These are phyloP conservation scores for Spodoptera exigua DNA, from an alignment of 2,888 invertebrate species.

Conservation along the genomic window DNA sequence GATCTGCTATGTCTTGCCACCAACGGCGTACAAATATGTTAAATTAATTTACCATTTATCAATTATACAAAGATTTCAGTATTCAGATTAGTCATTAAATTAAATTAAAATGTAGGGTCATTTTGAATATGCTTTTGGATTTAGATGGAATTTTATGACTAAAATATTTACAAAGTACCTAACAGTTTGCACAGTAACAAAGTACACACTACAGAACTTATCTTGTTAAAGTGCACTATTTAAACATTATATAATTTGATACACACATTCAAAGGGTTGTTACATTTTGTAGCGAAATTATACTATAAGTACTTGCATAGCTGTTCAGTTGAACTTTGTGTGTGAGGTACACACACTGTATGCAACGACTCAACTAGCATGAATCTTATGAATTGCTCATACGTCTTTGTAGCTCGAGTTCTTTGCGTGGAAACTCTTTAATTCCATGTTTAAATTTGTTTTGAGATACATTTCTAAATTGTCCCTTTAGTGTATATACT, in stretches of 20 bases:
- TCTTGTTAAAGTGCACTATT: slow-evolving; percentile 27
- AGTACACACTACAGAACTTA: slow-evolving; percentile 5
- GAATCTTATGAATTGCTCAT: slow-evolving; percentile 38
- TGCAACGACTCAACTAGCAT: slow-evolving; percentile 21
- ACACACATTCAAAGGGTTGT: no score
- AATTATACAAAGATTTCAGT: no score
- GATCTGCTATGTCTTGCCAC: no score
- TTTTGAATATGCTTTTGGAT: no score
- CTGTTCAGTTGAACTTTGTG: slow-evolving; percentile 25
- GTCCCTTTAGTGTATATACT: not conserved
- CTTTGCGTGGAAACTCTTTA: slow-evolving; percentile 26
- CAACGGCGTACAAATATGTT: no score
- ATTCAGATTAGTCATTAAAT: no score
- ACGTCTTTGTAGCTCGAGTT: slow-evolving; percentile 20
- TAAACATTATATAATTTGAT: slow-evolving; percentile 25
- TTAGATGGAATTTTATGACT: no score
- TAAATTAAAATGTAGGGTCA: no score
- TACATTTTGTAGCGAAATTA: not conserved
- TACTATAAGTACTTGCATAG: slow-evolving; percentile 10
- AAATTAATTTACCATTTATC: no score
- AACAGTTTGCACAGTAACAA: no score
- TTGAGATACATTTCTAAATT: slow-evolving; percentile 25
- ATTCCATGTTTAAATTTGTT: slow-evolving; percentile 35
- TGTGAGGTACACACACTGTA: slow-evolving; percentile 6
- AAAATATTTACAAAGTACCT: no score